Conservation (phyloP, 2,797 vertebrate genomes). For the Poecilia gillii region DNA sequence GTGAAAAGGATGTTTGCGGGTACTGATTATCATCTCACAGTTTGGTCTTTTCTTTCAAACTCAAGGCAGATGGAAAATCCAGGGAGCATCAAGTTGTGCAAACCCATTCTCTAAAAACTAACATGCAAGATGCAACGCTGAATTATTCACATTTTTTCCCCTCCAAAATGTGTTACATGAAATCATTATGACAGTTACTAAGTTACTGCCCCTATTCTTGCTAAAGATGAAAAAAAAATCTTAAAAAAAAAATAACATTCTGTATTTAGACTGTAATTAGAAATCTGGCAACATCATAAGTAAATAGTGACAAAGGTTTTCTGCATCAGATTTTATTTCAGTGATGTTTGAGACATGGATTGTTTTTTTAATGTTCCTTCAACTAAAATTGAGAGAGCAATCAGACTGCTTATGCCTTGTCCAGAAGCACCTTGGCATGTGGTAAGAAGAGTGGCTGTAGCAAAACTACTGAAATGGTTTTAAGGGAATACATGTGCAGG, state of each 20-base stretch:
- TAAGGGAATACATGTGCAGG: not conserved
- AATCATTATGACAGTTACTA: not conserved
- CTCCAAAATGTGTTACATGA: not conserved
- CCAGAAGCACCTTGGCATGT: not conserved
- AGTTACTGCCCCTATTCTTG: not conserved
- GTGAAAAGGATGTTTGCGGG: conserved; percentile 20
- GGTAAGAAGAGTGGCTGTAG: not conserved
- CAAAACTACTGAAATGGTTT: not conserved
- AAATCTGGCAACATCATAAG: not conserved
- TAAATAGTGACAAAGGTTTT: not conserved
- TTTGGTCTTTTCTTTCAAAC: conserved; percentile 7
- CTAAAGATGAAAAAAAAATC: not conserved
- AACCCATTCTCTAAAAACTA: conserved; percentile 4
- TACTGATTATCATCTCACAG: conserved; percentile 16
- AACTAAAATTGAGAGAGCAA: not conserved
- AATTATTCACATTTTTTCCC: not conserved
- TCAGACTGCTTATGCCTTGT: not conserved
- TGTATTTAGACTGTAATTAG: not conserved
- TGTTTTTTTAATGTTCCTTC: not conserved
- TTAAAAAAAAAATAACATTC: not conserved
- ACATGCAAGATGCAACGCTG: conserved; percentile 9
- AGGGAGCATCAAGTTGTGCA: not conserved
- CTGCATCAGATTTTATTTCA: not conserved
- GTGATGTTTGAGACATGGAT: not conserved
- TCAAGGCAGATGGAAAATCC: conserved; percentile 8